phyloP scores from a whole-genome alignment of 2,797 vertebrate genomes.

The Gallinago solitaria region DNA sequence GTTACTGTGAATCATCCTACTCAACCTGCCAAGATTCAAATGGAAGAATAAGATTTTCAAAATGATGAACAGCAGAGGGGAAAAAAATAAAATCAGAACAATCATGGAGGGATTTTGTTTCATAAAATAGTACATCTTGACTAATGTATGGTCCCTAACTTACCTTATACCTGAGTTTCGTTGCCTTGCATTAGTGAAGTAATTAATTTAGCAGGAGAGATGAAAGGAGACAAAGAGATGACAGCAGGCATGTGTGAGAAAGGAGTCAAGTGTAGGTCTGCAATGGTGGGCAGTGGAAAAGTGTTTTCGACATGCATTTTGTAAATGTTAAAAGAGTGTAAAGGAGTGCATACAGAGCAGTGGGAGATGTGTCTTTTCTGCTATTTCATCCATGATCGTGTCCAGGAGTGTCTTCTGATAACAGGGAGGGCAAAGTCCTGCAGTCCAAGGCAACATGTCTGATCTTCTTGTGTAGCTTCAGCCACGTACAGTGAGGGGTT shows the following conservation, averaged over 20 bases:
- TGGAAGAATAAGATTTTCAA: not conserved
- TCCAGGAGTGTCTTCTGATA: not conserved
- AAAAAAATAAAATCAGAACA: not conserved
- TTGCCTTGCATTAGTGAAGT: not conserved
- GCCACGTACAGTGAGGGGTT: not conserved
- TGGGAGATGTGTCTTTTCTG: not conserved
- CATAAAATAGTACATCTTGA: not conserved
- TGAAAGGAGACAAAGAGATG: conserved; percentile 15
- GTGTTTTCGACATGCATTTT: not conserved
- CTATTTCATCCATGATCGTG: not conserved
- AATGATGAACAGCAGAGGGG: not conserved
- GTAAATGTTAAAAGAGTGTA: not conserved
- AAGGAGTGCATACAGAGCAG: not conserved
- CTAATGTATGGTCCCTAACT: not conserved
- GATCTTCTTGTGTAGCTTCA: not conserved
- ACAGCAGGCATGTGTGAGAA: conserved; percentile 2
- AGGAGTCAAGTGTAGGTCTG: not conserved
- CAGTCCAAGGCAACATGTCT: not conserved
- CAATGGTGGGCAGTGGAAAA: not conserved
- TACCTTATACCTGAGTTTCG: conserved; percentile 4
- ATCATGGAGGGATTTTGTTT: not conserved
- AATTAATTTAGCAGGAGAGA: conserved; percentile 34
- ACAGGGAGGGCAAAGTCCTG: not conserved
- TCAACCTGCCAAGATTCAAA: not conserved
- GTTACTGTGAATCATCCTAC: not conserved